phyloP scores from a whole-genome alignment of 2,888 invertebrate species.

The Heliconius aoede region DNA sequence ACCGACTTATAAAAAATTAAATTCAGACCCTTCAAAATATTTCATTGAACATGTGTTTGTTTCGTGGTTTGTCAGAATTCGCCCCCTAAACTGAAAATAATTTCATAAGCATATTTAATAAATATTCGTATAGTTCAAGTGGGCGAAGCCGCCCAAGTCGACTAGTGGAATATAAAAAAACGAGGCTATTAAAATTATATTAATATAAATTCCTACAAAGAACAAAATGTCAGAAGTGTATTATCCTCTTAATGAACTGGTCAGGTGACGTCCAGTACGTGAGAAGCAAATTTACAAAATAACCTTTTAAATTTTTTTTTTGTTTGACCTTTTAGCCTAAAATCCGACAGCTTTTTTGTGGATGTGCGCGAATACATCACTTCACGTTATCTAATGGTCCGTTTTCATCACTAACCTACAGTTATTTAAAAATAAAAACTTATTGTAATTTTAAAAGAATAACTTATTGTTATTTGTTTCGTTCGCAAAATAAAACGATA shows the following conservation, averaged over 20 bases:
- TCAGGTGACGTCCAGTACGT: conserved; percentile 16
- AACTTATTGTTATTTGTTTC: too few relatives aligned
- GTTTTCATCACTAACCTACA: conserved; percentile 18
- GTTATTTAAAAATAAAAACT: too few relatives aligned
- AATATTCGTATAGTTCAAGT: too few relatives aligned
- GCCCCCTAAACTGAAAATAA: too few relatives aligned
- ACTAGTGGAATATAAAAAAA: background rate
- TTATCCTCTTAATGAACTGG: conserved; percentile 30
- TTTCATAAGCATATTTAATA: too few relatives aligned
- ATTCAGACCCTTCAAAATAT: too few relatives aligned
- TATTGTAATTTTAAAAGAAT: background rate
- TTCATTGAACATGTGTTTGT: too few relatives aligned
- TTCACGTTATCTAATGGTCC: conserved; percentile 6
- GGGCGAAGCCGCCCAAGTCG: too few relatives aligned
- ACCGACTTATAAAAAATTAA: too few relatives aligned
- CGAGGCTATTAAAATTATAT: conserved; percentile 12
- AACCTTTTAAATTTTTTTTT: conserved; percentile 19
- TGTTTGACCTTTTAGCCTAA: conserved; percentile 36
- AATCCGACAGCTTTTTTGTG: conserved; percentile 27
- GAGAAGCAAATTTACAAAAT: conserved; percentile 23
- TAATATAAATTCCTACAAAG: background rate
- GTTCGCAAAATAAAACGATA: too few relatives aligned
- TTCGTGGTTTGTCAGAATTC: too few relatives aligned
- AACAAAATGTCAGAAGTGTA: conserved; percentile 33
- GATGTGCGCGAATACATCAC: conserved; percentile 14